Conservation (phyloP, 1,140 invertebrate species). For the Lordiphosa collinella region DNA sequence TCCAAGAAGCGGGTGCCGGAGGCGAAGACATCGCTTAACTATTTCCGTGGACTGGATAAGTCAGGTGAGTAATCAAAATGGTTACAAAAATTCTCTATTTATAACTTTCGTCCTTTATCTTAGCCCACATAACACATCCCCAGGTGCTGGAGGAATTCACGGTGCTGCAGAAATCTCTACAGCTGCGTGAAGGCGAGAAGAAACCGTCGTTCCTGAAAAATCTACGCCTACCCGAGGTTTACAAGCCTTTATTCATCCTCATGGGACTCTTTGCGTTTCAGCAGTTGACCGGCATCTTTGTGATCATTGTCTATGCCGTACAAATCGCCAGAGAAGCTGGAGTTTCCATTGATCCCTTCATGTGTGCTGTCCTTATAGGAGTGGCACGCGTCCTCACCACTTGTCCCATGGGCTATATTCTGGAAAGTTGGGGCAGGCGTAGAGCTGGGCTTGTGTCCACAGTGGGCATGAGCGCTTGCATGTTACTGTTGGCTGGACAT, state of each 20-base stretch:
- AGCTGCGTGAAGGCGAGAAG: slow-evolving; percentile 49
- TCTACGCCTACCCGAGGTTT: slow-evolving; percentile 77
- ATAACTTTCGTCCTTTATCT: background rate
- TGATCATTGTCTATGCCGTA: slow-evolving; percentile 87
- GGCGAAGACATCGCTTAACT: slow-evolving; percentile 81
- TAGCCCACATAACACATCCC: slow-evolving; percentile 69
- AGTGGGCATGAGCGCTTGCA: slow-evolving; percentile 82
- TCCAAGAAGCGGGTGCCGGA: slow-evolving; percentile 81
- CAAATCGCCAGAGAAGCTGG: slow-evolving; percentile 83
- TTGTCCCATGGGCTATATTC: slow-evolving; percentile 81
- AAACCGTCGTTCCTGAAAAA: slow-evolving; percentile 57
- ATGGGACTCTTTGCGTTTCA: slow-evolving; percentile 87
- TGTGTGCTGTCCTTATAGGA: slow-evolving; percentile 82
- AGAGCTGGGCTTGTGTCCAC: slow-evolving; percentile 83
- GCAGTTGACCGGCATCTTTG: slow-evolving; percentile 88
- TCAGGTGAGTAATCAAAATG: slow-evolving; percentile 45
- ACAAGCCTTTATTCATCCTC: slow-evolving; percentile 85
- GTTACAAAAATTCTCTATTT: slow-evolving; percentile 31
- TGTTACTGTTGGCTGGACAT: slow-evolving; percentile 80
- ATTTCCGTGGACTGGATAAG: slow-evolving; percentile 81
- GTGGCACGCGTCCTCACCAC: slow-evolving; percentile 81
- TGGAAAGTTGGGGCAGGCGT: slow-evolving; percentile 82
- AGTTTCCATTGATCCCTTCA: slow-evolving; percentile 82
- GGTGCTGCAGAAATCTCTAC: slow-evolving; percentile 58
- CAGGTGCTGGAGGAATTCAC: slow-evolving; percentile 75